phyloP scores from a whole-genome alignment of 2,113 vertebrate species.

The Anser brachyrhynchus region DNA sequence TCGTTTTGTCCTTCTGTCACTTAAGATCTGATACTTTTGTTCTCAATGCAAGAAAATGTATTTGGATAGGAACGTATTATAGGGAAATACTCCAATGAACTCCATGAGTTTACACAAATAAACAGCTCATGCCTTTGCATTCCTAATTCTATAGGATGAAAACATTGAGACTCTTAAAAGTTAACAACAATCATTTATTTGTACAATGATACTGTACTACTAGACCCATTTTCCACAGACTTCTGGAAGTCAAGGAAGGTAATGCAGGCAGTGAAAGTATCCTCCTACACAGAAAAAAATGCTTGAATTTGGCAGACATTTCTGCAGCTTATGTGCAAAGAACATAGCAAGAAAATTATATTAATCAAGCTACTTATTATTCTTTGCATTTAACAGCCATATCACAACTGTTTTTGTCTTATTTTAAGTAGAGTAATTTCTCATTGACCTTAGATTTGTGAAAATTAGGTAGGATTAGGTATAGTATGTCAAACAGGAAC shows the following conservation, averaged over 20 bases:
- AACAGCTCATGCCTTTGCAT: neutral
- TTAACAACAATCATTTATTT: neutral
- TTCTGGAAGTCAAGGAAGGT: neutral
- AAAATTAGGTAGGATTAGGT: constrained; percentile 66
- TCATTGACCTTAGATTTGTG: constrained; percentile 71
- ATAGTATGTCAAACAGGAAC: constrained; percentile 69
- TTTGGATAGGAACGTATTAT: neutral
- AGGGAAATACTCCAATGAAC: neutral
- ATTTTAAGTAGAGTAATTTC: constrained; percentile 50
- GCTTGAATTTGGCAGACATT: neutral
- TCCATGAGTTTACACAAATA: neutral
- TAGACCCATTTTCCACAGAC: neutral
- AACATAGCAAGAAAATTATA: neutral
- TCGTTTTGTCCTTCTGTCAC: neutral
- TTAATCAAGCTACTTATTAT: constrained; percentile 10
- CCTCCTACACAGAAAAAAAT: neutral
- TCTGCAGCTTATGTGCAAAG: neutral
- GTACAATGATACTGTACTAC: neutral
- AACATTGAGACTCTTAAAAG: neutral
- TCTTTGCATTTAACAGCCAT: constrained; percentile 23
- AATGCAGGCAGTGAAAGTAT: neutral
- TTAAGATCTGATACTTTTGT: neutral
- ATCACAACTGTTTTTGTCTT: neutral
- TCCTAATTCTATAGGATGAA: neutral
- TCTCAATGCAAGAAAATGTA: neutral